Conservation (phyloP, 2,797 vertebrate species). For the Falco biarmicus region DNA sequence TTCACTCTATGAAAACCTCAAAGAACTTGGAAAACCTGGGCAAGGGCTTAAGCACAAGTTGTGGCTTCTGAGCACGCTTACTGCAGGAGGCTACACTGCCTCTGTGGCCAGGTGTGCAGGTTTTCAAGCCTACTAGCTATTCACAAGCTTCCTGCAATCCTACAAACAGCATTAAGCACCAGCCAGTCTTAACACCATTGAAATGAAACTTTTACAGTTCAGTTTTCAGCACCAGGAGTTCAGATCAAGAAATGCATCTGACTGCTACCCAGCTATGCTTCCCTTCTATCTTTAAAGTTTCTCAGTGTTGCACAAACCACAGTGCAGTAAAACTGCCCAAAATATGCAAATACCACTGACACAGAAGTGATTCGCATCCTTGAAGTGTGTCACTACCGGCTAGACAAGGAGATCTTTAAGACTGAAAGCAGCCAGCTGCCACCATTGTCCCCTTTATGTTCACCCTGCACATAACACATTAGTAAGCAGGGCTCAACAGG, state of each 20-base stretch:
- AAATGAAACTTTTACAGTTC: neutral
- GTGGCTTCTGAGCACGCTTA: neutral
- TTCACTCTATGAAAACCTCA: neutral
- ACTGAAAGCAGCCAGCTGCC: neutral
- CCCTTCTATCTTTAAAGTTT: neutral
- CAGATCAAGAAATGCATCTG: neutral
- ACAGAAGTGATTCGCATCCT: neutral
- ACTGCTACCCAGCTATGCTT: neutral
- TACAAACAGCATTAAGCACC: neutral
- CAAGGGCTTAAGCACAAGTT: neutral
- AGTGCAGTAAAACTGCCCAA: neutral
- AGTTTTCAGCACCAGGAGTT: neutral
- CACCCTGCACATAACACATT: accelerated
- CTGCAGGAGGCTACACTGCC: neutral
- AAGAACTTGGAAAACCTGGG: neutral
- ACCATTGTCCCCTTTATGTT: neutral
- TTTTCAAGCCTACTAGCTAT: neutral
- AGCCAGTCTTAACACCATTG: neutral
- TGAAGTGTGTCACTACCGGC: neutral
- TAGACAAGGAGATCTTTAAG: neutral
- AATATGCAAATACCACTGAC: neutral
- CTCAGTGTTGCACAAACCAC: neutral
- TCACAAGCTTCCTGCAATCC: neutral
- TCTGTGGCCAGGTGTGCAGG: neutral
- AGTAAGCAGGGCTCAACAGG: accelerated